A percentile compares a stretch with the other conserved stretches of the same genome.
phyloP scores from a whole-genome alignment of 1,140 invertebrate species.

The Ceratina calcarata region DNA sequence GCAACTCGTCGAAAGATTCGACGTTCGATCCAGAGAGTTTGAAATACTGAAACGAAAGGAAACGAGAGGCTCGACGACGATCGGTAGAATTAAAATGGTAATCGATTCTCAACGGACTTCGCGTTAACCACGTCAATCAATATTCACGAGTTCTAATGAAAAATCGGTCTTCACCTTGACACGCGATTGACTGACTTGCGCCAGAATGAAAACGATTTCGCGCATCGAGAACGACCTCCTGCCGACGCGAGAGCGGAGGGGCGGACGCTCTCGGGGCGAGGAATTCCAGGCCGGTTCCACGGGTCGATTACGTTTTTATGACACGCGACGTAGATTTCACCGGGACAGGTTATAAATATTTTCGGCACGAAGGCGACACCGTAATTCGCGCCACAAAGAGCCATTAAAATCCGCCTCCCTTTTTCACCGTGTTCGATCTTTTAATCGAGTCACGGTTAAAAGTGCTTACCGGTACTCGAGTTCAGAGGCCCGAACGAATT shows the following conservation, averaged over 20 bases:
- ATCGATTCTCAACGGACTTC: neutral
- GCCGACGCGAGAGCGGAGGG: no score
- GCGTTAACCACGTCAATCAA: neutral
- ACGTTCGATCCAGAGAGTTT: neutral
- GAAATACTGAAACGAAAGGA: neutral
- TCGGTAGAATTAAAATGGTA: neutral
- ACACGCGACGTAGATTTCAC: neutral
- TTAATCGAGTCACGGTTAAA: slow-evolving; percentile 12
- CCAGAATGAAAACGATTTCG: neutral
- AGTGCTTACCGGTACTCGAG: no score
- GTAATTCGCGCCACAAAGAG: neutral
- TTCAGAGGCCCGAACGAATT: neutral
- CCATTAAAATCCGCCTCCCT: neutral
- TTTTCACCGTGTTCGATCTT: neutral
- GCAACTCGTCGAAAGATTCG: no score
- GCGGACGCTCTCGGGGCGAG: neutral
- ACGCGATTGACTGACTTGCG: neutral
- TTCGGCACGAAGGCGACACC: neutral
- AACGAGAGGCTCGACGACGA: neutral
- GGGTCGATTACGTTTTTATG: neutral
- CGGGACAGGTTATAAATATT: neutral
- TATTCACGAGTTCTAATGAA: slow-evolving; percentile 7
- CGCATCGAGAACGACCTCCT: neutral
- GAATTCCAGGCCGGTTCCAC: neutral
- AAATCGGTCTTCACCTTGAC: slow-evolving; percentile 8